Evolutionary conservation across 1,140 invertebrate genomes (phyloP).

Genomic region (Contarinia nasturtii): DNA sequence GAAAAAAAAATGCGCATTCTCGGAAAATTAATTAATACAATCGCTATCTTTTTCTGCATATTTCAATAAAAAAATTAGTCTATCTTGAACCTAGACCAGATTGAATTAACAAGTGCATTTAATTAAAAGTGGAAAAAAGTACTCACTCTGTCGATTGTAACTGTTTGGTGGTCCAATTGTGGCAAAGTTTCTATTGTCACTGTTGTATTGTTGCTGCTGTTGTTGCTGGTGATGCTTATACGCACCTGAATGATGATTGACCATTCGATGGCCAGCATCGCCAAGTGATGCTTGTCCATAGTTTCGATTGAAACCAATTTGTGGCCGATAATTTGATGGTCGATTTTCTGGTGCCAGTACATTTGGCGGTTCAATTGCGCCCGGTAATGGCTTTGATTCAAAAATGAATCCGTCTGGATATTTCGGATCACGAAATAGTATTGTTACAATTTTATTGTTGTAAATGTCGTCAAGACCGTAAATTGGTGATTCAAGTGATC

Average conservation of each 20-base stretch:
- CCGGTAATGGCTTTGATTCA: constrained; percentile 47
- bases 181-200: neutral
- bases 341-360: constrained; percentile 56
- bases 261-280: constrained; percentile 45
- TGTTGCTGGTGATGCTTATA: neutral
- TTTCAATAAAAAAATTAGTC: no score
- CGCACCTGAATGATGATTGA: constrained; percentile 23
- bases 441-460: constrained; percentile 40
- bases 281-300: constrained; percentile 39
- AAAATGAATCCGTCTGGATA: constrained; percentile 61
- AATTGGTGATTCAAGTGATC: constrained; percentile 48
- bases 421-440: constrained; percentile 61
- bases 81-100: no score
- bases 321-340: constrained; percentile 38
- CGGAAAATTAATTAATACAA: no score
- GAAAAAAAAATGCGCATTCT: no score
- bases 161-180: neutral
- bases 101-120: no score
- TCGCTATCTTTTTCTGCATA: no score
- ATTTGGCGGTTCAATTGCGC: constrained; percentile 44
- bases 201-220: neutral
- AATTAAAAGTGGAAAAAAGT: neutral
- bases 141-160: neutral
- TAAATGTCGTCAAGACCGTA: constrained; percentile 36
- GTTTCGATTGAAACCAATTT: constrained; percentile 41